Evolutionary conservation across 2,113 vertebrate species (phyloP), one percentile per base, ranked within the genome.

Genomic region (Naja naja): DNA sequence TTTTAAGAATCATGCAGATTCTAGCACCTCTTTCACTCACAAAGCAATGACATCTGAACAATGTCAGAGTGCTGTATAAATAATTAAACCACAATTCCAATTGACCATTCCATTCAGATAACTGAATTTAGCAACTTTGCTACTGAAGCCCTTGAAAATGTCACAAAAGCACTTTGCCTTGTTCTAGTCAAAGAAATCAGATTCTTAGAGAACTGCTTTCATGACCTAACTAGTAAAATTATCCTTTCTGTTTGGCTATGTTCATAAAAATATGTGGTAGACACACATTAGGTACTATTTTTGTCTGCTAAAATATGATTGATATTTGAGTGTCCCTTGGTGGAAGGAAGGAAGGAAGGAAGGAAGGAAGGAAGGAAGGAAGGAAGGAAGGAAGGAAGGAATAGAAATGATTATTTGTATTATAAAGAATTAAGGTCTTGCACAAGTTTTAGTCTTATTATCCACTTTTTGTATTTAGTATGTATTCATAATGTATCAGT

Each of bases 131-230:
- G 53, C 5, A 90, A 74, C 1, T 88, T 1, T 90, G 95, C 18
- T 54, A 3, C 6, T 86, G 90, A 39, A 88, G 1, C 18, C 87
- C 8, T 94, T 95, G 25, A 60, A 94, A 95, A 91, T 92, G 22
- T 49, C 18, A 81, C 14, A 87, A 6, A 9, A 5, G 0, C 43
- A 11, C 1, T 55, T 94, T 39, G 3, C 22, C 1, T 88, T 89
- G 27, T 69, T 0, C 54, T 92, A 60, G 89, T 49, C 92, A 94
- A 5, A 88, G 47, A 18, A 0, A 91, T 7, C 22, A 89, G 22
- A 8, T 64, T 91, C 69, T 74, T 25, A 6, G 55, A 93, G 39
- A 90, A 3, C 58, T 1, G 0, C 90, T 86, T 0, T 55, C 3
- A 91, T 85, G 7, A 39, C 34, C 34, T 88, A 88, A 52, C 25